These are phyloP conservation scores for Ditylenchus dipsaci DNA, from an alignment of 1,140 invertebrate species.

Conservation along the genomic window DNA sequence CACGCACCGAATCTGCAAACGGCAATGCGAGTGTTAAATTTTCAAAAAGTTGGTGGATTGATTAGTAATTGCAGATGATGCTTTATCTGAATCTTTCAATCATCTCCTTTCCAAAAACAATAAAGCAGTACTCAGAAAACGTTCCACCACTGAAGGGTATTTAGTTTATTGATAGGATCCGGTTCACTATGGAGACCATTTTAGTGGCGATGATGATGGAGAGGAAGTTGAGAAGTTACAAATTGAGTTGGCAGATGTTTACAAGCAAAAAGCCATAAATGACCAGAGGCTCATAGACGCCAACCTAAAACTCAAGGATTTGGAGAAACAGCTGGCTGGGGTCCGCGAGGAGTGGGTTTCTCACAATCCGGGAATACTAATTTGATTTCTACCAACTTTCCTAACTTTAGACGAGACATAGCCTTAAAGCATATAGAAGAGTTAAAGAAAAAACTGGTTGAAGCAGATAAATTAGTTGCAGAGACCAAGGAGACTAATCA, in stretches of 20 bases:
- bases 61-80: neutral
- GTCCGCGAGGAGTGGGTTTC: slow-evolving; percentile 20
- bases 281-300: slow-evolving; percentile 31
- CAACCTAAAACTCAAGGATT: slow-evolving; percentile 14
- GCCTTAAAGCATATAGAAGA: slow-evolving; percentile 13
- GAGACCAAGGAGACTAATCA: slow-evolving; percentile 12
- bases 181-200: neutral
- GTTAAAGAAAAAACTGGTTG: slow-evolving; percentile 12
- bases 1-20: no score
- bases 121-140: neutral
- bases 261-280: slow-evolving; percentile 32
- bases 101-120: neutral
- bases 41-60: slow-evolving; percentile 12
- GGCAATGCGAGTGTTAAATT: no score
- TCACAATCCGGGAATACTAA: neutral
- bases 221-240: slow-evolving; percentile 17
- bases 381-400: neutral
- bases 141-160: neutral
- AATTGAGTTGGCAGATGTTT: slow-evolving; percentile 26
- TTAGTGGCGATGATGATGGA: slow-evolving; percentile 1
- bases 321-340: slow-evolving; percentile 17
- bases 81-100: neutral
- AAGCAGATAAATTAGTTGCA: neutral
- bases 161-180: no score
- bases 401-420: slow-evolving; percentile 18